These are phyloP conservation scores for Eudyptes chrysolophus DNA, from an alignment of 2,113 vertebrate species.

Conservation along the genomic window DNA sequence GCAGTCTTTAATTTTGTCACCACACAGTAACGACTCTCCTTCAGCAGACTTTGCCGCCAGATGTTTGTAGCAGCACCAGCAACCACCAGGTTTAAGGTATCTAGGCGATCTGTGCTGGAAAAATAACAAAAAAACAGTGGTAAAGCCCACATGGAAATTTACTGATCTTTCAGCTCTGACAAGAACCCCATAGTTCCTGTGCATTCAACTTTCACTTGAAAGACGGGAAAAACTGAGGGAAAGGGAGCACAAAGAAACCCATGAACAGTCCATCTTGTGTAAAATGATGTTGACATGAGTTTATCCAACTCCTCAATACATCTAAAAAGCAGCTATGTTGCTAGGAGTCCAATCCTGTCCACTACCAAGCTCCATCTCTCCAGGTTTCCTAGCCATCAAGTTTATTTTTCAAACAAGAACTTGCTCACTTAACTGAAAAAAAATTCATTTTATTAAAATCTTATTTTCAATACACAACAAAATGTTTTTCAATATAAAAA, in stretches of 20 bases:
- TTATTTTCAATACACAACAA: background rate
- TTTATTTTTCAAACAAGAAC: background rate
- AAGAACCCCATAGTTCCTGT: background rate
- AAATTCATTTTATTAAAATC: background rate
- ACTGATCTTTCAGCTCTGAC: background rate
- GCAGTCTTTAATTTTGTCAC: slow-evolving; percentile 33
- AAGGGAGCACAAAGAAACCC: background rate
- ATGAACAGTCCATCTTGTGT: background rate
- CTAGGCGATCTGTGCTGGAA: background rate
- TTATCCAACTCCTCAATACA: background rate
- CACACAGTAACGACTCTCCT: background rate
- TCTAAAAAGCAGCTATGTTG: background rate
- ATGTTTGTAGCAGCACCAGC: slow-evolving; percentile 7
- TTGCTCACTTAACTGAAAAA: background rate
- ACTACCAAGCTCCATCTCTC: background rate
- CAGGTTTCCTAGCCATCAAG: background rate
- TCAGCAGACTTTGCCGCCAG: background rate
- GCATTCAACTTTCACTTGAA: background rate
- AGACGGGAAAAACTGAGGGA: background rate
- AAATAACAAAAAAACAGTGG: background rate
- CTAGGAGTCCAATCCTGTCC: background rate
- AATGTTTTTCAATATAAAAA: background rate
- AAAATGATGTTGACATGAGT: background rate
- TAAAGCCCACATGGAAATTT: background rate
- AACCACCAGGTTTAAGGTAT: background rate